Conservation (phyloP, 2,888 invertebrate genomes). For the Volucella bombylans region DNA sequence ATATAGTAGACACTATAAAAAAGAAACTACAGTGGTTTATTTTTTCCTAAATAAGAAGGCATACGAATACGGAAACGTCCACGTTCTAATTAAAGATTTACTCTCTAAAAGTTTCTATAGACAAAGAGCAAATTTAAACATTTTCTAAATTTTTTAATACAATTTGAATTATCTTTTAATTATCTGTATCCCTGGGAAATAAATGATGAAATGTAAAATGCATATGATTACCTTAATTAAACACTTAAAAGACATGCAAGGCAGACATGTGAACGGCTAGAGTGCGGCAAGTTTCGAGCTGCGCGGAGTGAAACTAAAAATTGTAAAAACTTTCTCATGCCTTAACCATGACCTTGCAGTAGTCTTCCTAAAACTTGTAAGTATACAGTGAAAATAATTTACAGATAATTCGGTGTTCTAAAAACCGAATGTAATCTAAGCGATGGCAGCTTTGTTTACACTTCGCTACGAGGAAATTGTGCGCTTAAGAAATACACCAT, state of each 20-base stretch:
- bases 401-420: not conserved
- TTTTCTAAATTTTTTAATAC: too few relatives aligned
- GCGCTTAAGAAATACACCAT: slow-evolving; percentile 11
- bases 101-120: not conserved
- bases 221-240: slow-evolving; percentile 8
- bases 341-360: slow-evolving; percentile 12
- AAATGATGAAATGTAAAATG: not conserved
- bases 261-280: not conserved
- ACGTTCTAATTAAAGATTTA: slow-evolving; percentile 3
- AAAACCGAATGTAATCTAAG: slow-evolving; percentile 1
- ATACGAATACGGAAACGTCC: not conserved
- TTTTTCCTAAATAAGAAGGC: not conserved
- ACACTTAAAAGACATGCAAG: not conserved
- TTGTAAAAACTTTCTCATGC: not conserved
- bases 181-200: too few relatives aligned
- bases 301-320: not conserved
- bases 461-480: not conserved
- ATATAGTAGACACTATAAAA: too few relatives aligned
- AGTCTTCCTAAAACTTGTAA: not conserved
- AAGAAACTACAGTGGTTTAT: too few relatives aligned
- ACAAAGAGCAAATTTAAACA: too few relatives aligned
- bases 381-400: not conserved
- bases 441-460: slow-evolving; percentile 7
- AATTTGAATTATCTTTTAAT: too few relatives aligned
- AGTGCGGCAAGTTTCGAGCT: not conserved